Base-by-base conservation (phyloP, 2,797 vertebrate genomes). In the Hybognathus amarus region DNA sequence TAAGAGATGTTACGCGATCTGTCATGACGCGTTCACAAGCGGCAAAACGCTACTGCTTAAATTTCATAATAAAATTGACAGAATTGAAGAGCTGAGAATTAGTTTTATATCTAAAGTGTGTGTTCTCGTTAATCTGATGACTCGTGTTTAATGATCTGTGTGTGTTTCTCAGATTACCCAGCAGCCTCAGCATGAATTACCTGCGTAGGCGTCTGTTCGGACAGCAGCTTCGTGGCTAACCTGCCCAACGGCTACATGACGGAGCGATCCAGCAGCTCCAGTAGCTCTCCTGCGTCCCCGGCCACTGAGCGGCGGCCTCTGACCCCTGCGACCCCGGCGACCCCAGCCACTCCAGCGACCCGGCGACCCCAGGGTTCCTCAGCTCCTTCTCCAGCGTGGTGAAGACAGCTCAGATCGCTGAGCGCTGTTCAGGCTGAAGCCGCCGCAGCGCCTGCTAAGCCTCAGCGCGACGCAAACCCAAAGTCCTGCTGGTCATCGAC, bases 221-320 rank as follows among this genome's bases (percentile, higher is more conserved):
- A 99, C 93, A 99, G 98, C 87, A 99, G 97, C 90, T 99, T 99
- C 0, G 97, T 99, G 89, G 96, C 97, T 77, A 99, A 98, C 90
- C 94, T 99, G 73, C 98, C 98, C 79, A 99, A 98, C 0, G 97
- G 97, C 90, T 99, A 98, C 92, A 98, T 98, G 97, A 96, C 97
- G 90, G 97, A 98, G 91, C 94, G 96, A 77, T 96, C 97, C 0
- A 93, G 96, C 63, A 97, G 94, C 50, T 97, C 97, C 89, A 96
- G 93, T 0, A 96, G 81, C 94, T 94, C 0, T 18, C 94, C 88
- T 54, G 92, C 91, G 68, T 22, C 90, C 24, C 95, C 95, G 63
- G 92, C 91, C 73, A 87, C 75, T 5, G 88, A 85, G 81, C 77
- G 85, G 33, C 93, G 94, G 50, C 94, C 92, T 5, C 89, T 40